phyloP scores from a whole-genome alignment of 1,140 invertebrate species.

The Gryon sp. region DNA sequence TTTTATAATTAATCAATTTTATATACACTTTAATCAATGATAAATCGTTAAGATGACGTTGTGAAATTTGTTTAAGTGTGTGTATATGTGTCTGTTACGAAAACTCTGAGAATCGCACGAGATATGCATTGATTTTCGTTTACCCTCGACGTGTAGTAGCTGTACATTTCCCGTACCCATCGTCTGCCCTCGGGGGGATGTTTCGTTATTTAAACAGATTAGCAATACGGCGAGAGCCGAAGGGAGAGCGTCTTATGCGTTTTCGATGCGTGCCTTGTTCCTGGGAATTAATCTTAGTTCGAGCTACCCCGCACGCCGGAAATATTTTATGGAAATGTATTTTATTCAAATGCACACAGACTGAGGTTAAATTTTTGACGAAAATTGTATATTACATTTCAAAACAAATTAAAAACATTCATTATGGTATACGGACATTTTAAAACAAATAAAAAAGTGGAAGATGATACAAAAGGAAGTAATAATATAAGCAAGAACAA shows the following conservation, averaged over 20 bases:
- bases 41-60: too few relatives aligned
- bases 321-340: constrained; percentile 59
- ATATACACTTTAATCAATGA: too few relatives aligned
- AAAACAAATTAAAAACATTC: too few relatives aligned
- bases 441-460: too few relatives aligned
- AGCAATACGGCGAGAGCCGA: constrained; percentile 70
- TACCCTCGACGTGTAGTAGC: constrained; percentile 64
- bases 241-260: constrained; percentile 75
- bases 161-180: constrained; percentile 62
- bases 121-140: constrained; percentile 76
- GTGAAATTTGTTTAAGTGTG: constrained; percentile 56
- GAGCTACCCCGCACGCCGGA: constrained; percentile 35
- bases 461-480: too few relatives aligned
- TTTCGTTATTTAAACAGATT: constrained; percentile 79
- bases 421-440: too few relatives aligned
- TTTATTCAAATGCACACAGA: constrained; percentile 32
- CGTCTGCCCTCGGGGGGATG: constrained; percentile 70
- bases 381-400: too few relatives aligned
- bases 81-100: constrained; percentile 56
- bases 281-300: constrained; percentile 63
- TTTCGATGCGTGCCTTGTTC: constrained; percentile 71
- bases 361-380: not conserved
- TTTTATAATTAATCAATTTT: constrained; percentile 34
- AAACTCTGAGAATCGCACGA: constrained; percentile 54
- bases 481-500: too few relatives aligned